Base-by-base conservation (phyloP, 30 jellyfish, hydroid and myxozoan species). In the Aurelia sp. region DNA sequence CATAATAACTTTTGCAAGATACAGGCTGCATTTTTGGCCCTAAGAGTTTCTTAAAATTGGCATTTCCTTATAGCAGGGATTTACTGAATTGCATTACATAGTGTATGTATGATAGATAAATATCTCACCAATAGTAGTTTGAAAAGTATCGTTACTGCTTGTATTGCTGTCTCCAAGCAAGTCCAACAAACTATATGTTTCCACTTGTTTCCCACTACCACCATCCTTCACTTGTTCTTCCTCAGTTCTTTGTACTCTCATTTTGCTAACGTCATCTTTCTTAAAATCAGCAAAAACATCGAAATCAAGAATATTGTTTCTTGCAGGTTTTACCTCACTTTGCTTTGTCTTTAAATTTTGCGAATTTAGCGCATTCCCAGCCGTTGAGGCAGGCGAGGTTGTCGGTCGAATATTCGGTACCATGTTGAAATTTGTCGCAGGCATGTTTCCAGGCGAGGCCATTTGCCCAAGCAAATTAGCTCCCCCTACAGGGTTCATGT, bases 201-300 rank as follows among this genome's bases (percentile, higher is more conserved):
- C 44, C 15, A 19, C 41, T 37, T 22, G 21, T 17, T 59, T 58
- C 18, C 35, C 35, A 23, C 9, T 13, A 63, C 33, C 60, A 4
- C 31, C 4, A 16, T 62, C 68, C 7, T 37, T 78, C 55, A 44
- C 8, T 44, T 44, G 55, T 10, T 44, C 55, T n/a, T 60, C 74
- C 30, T 40, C 50, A 4, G 33, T 30, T 13, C 30, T 62, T 8
- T 16, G 55, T 18, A 40, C 62, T 35, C 61, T 76, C 50, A 18
- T 11, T 59, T 27, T 76, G 20, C 22, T 62, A 16, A 47, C 79
- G 13, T n/a, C 82, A 50, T 72, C 93, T 64, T 84, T 84, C 63
- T 84, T 84, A 60, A 84, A 84, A 84, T 63, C 77, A 63, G 86
- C 84, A 50, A 84, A 84, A 9, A 84, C 87, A 48, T 84, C 93